A percentile compares a stretch with the other conserved stretches of the same genome.
phyloP scores from a whole-genome alignment of 2,113 vertebrate species.

The Chaetops frenatus region DNA sequence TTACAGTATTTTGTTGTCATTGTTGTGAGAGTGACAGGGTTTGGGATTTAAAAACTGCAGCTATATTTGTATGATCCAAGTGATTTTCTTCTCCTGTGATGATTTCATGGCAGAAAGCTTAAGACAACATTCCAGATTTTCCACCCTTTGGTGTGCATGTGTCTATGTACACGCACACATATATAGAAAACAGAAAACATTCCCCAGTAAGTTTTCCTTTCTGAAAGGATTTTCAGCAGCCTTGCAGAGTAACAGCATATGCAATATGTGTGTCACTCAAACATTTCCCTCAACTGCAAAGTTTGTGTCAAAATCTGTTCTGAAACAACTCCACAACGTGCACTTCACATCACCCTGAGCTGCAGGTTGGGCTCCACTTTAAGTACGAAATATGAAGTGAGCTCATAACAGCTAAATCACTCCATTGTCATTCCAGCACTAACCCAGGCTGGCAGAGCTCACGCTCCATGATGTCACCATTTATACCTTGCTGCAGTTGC shows the following conservation, averaged over 20 bases:
- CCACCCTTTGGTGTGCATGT: not conserved
- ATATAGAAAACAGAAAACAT: not conserved
- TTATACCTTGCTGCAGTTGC: not conserved
- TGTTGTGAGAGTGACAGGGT: not conserved
- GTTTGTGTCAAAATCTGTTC: conserved; percentile 22
- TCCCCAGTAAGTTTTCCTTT: not conserved
- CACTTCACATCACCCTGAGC: not conserved
- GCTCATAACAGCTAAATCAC: conserved; percentile 51
- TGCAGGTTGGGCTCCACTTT: not conserved
- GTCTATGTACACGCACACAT: not conserved
- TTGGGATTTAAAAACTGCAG: not conserved
- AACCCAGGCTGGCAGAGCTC: conserved; percentile 28
- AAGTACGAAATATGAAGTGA: conserved; percentile 39
- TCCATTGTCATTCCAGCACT: not conserved
- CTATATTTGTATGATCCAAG: not conserved
- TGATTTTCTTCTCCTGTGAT: not conserved
- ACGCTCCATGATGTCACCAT: conserved; percentile 21
- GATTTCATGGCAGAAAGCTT: not conserved
- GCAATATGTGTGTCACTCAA: not conserved
- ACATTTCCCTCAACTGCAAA: conserved; percentile 14
- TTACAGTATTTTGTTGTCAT: not conserved
- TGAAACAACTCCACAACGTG: not conserved
- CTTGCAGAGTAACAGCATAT: not conserved
- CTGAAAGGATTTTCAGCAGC: not conserved
- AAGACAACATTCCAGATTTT: not conserved